Evolutionary conservation across 1,140 invertebrate genomes (phyloP).

Genomic region (Pogonomyrmex californicus): DNA sequence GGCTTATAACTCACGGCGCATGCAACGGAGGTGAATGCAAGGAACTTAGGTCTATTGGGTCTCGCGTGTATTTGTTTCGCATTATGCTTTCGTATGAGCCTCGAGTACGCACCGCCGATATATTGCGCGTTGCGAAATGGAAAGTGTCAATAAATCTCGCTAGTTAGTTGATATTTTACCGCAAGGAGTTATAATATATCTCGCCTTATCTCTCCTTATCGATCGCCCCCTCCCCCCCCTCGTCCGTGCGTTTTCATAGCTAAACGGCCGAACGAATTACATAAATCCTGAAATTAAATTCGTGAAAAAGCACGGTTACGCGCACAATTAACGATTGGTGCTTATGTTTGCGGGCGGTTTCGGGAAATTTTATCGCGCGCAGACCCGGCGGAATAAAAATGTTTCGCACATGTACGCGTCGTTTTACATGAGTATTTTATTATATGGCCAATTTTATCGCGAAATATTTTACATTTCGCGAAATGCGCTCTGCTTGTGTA

Average conservation of each 20-base stretch:
- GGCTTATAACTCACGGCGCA: constrained; percentile 21
- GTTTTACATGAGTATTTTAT: constrained; percentile 9
- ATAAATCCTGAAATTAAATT: constrained; percentile 23
- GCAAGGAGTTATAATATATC: not conserved
- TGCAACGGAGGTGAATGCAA: constrained; percentile 62
- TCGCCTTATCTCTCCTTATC: not conserved
- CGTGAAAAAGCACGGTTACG: not conserved
- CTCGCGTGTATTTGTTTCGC: constrained; percentile 26
- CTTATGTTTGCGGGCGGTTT: not conserved
- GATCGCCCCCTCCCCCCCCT: not conserved
- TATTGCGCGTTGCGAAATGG: not conserved
- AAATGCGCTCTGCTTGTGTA: constrained; percentile 10
- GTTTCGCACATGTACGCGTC: not conserved
- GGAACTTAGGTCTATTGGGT: constrained; percentile 34
- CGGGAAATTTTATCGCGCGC: not conserved
- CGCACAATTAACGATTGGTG: constrained; percentile 3
- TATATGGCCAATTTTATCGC: constrained; percentile 17
- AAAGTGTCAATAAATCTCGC: not conserved
- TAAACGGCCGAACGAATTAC: not conserved
- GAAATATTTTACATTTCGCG: constrained; percentile 26
- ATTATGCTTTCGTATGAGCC: constrained; percentile 45
- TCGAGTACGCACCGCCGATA: constrained; percentile 14
- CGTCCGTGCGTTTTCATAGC: not conserved
- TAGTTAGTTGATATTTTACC: constrained; percentile 16
- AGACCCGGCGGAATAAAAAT: not conserved